These are phyloP conservation scores for Bagarius yarrelli DNA, from an alignment of 2,113 vertebrate species.

Conservation along the genomic window DNA sequence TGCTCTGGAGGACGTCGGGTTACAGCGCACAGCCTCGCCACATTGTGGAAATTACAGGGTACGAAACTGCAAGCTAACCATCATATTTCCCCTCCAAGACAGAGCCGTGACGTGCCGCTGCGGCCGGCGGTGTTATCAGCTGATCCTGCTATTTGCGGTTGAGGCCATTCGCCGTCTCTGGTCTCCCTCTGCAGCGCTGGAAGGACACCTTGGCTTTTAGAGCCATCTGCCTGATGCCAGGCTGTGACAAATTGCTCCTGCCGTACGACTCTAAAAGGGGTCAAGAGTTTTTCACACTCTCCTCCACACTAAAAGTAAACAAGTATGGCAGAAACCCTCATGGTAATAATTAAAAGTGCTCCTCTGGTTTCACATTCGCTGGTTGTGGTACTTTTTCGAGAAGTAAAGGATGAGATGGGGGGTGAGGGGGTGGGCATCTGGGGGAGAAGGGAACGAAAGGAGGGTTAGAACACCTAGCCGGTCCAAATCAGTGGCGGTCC, in stretches of 20 bases:
- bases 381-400: constrained; percentile 54
- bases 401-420: constrained; percentile 50
- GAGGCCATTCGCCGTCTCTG: constrained; percentile 23
- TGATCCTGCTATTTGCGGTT: constrained; percentile 43
- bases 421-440: constrained; percentile 1
- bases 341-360: constrained; percentile 57
- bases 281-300: constrained; percentile 52
- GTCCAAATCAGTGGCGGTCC: constrained; percentile 68
- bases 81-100: constrained; percentile 32
- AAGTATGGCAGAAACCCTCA: constrained; percentile 44
- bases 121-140: constrained; percentile 37
- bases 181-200: constrained; percentile 30
- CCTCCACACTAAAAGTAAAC: constrained; percentile 46
- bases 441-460: constrained; percentile 61
- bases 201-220: constrained; percentile 53
- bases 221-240: constrained; percentile 43
- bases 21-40: constrained; percentile 21
- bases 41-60: constrained; percentile 44
- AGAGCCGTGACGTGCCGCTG: constrained; percentile 24
- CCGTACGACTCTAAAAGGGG: constrained; percentile 54
- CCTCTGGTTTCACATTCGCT: constrained; percentile 53
- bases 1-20: constrained; percentile 36
- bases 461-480: constrained; percentile 45
- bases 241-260: constrained; percentile 49
- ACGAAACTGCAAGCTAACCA: constrained; percentile 42